These are phyloP conservation scores for Struthio camelus DNA, from an alignment of 2,113 vertebrate genomes.

Conservation along the genomic window DNA sequence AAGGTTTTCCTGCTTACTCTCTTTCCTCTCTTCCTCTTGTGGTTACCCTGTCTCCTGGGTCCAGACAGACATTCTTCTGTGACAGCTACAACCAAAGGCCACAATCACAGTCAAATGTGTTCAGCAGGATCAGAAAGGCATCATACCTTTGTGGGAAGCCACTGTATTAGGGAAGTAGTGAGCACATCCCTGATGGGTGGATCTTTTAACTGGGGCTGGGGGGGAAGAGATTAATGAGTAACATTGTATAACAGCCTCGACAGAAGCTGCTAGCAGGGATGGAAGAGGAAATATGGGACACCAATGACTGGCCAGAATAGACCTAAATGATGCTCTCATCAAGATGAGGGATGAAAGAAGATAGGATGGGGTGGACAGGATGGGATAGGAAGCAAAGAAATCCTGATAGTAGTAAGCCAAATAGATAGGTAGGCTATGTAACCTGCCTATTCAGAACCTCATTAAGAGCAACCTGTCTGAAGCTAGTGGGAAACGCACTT, in stretches of 20 bases:
- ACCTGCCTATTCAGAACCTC: neutral
- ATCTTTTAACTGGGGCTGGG: neutral
- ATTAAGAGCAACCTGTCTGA: neutral
- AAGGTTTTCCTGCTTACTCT: neutral
- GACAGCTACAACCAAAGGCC: neutral
- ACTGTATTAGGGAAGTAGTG: neutral
- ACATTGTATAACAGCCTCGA: fast-evolving
- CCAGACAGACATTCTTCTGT: neutral
- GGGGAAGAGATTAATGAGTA: neutral
- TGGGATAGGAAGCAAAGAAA: neutral
- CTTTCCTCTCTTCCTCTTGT: neutral
- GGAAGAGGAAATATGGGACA: neutral
- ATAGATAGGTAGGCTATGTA: neutral
- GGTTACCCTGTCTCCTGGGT: neutral
- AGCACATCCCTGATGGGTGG: fast-evolving
- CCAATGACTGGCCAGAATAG: neutral
- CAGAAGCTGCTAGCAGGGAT: neutral
- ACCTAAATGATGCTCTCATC: neutral
- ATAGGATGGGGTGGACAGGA: fast-evolving
- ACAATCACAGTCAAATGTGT: neutral
- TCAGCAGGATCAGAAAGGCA: neutral
- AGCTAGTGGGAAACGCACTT: neutral
- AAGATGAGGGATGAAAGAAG: neutral
- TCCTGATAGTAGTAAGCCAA: neutral
- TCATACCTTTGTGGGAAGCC: neutral